A percentile compares a stretch with the other conserved stretches of the same genome.
These are phyloP conservation scores for Apis laboriosa DNA, from an alignment of 1,140 invertebrate species.

Conservation along the genomic window DNA sequence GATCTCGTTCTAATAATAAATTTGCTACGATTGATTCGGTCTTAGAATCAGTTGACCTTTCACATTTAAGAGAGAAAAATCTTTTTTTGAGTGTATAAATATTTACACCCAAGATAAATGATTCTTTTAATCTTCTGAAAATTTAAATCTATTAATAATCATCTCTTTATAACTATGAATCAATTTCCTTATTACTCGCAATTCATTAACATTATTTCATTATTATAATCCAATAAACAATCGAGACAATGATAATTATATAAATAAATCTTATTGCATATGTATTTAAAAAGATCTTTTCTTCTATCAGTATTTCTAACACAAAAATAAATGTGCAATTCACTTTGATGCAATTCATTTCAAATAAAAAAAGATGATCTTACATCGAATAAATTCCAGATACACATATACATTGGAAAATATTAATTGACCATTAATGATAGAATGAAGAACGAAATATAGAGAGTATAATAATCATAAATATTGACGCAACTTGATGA, in stretches of 20 bases:
- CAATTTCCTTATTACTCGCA: neutral
- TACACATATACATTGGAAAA: too few relatives aligned
- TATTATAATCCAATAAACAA: neutral
- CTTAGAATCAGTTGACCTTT: slow-evolving; percentile 36
- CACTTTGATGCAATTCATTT: neutral
- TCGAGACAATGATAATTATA: neutral
- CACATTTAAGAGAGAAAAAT: neutral
- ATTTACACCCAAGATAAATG: neutral
- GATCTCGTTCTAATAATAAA: slow-evolving; percentile 39
- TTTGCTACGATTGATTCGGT: slow-evolving; percentile 10
- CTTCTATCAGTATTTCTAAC: neutral
- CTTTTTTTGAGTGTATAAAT: neutral
- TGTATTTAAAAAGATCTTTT: neutral
- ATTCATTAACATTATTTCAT: neutral
- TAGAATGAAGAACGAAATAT: too few relatives aligned
- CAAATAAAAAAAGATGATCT: neutral
- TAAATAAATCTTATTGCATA: neutral
- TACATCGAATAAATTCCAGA: neutral
- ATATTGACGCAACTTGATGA: too few relatives aligned
- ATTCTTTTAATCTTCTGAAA: neutral
- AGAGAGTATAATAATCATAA: too few relatives aligned
- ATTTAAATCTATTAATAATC: neutral
- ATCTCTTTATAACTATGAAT: neutral
- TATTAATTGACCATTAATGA: too few relatives aligned
- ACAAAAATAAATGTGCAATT: neutral